A percentile compares a stretch with the other conserved stretches of the same genome.
These are phyloP conservation scores for Orchesellides sinensis DNA, from an alignment of 2,888 invertebrate genomes.

Conservation along the genomic window DNA sequence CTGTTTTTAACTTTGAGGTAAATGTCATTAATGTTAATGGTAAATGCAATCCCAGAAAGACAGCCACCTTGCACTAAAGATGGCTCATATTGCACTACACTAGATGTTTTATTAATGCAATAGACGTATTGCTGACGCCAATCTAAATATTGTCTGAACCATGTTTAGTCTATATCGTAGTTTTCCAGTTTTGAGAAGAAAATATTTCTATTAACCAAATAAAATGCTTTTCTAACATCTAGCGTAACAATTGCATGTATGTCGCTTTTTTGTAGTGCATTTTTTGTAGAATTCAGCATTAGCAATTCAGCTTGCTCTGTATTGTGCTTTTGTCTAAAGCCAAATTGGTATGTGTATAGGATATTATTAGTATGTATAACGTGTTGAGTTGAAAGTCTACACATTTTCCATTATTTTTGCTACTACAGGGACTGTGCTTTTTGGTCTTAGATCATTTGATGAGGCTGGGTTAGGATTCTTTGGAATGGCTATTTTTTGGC, in stretches of 20 bases:
- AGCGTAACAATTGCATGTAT: constrained; percentile 1
- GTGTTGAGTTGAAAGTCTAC: too few species aligned
- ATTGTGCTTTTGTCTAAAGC: constrained; percentile 31
- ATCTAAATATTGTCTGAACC: constrained; percentile 8
- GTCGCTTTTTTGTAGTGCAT: not conserved
- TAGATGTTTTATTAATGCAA: not conserved
- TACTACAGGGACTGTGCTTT: too few species aligned
- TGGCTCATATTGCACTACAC: not conserved
- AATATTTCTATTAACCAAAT: not conserved
- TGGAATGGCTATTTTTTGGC: too few species aligned
- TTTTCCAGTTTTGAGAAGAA: constrained; percentile 15
- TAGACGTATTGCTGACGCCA: constrained; percentile 10
- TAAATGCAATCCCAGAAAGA: constrained; percentile 5
- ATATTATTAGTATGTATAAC: constrained; percentile 2
- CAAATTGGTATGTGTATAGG: constrained; percentile 33
- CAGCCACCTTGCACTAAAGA: constrained; percentile 24
- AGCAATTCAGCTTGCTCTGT: constrained; percentile 36
- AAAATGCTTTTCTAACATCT: constrained; percentile 52
- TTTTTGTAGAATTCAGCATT: not conserved
- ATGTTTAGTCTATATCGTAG: constrained; percentile 12
- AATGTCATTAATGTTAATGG: constrained; percentile 12
- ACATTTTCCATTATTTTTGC: too few species aligned
- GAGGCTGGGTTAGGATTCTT: too few species aligned
- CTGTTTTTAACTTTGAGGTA: not conserved
- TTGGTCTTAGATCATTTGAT: too few species aligned